Evolutionary conservation across 2,797 vertebrate species (phyloP).

Genomic region (Heteromormyrus szaboi): DNA sequence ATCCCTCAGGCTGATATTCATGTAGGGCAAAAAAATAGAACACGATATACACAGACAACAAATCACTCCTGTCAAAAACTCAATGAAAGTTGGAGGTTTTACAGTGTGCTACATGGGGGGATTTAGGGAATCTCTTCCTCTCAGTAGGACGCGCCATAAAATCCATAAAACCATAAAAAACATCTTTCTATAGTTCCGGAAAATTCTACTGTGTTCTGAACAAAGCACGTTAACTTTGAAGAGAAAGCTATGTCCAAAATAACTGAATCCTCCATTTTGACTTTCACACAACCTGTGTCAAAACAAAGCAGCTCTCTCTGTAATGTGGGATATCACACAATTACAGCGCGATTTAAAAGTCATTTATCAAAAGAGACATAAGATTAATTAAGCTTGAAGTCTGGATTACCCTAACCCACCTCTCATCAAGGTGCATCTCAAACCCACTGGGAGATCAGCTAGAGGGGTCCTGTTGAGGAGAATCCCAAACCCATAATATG

Average conservation of each 20-base stretch:
- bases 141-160: slow-evolving; percentile 27
- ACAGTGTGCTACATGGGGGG: slow-evolving; percentile 9
- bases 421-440: slow-evolving; percentile 71
- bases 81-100: background rate
- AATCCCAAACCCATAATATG: background rate
- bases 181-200: background rate
- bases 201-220: background rate
- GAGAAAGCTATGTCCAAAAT: slow-evolving; percentile 55
- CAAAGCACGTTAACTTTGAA: slow-evolving; percentile 52
- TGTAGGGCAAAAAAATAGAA: slow-evolving; percentile 41
- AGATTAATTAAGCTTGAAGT: slow-evolving; percentile 77
- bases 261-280: slow-evolving; percentile 56
- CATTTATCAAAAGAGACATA: slow-evolving; percentile 75
- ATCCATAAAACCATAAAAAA: slow-evolving; percentile 13
- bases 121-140: slow-evolving; percentile 22
- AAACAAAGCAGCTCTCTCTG: slow-evolving; percentile 29
- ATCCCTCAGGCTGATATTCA: slow-evolving; percentile 47
- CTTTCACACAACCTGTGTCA: slow-evolving; percentile 61
- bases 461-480: slow-evolving; percentile 15
- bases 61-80: slow-evolving; percentile 48
- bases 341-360: slow-evolving; percentile 65
- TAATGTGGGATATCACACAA: slow-evolving; percentile 50
- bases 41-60: slow-evolving; percentile 53
- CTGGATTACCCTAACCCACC: slow-evolving; percentile 67
- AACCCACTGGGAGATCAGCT: slow-evolving; percentile 41